phyloP scores from a whole-genome alignment of 1,140 invertebrate species.

The Macrosteles quadrilineatus region DNA sequence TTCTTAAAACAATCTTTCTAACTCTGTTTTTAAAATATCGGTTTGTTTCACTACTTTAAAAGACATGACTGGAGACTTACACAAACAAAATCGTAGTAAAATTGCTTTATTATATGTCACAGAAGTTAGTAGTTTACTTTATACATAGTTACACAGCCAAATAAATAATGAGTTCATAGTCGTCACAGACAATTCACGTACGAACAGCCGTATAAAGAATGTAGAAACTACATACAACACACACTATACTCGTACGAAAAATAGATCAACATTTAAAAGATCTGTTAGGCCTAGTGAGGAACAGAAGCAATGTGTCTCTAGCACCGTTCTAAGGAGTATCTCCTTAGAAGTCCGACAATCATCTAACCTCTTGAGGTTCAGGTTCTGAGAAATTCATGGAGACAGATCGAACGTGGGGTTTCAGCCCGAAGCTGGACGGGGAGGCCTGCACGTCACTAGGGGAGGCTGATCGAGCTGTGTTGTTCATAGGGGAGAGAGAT shows the following conservation, averaged over 20 bases:
- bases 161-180: too few species aligned
- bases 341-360: constrained; percentile 31
- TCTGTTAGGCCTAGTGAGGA: not conserved
- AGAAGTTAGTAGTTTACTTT: too few species aligned
- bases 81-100: too few species aligned
- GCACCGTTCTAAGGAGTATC: not conserved
- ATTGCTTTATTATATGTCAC: too few species aligned
- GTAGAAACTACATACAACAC: not conserved
- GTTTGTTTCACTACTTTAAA: too few species aligned
- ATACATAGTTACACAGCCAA: too few species aligned
- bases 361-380: constrained; percentile 18
- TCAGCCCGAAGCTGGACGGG: constrained; percentile 3
- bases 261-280: not conserved
- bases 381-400: constrained; percentile 40
- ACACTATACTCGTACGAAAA: not conserved
- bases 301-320: not conserved
- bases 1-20: too few species aligned
- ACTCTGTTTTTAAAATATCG: too few species aligned
- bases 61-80: too few species aligned
- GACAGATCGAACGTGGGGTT: constrained; percentile 34
- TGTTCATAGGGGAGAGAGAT: constrained; percentile 33
- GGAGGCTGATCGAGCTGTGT: not conserved
- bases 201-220: too few species aligned
- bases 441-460: not conserved
- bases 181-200: too few species aligned